Evolutionary conservation across 2,888 invertebrate genomes (phyloP).

Genomic region (Lepas anatifera): DNA sequence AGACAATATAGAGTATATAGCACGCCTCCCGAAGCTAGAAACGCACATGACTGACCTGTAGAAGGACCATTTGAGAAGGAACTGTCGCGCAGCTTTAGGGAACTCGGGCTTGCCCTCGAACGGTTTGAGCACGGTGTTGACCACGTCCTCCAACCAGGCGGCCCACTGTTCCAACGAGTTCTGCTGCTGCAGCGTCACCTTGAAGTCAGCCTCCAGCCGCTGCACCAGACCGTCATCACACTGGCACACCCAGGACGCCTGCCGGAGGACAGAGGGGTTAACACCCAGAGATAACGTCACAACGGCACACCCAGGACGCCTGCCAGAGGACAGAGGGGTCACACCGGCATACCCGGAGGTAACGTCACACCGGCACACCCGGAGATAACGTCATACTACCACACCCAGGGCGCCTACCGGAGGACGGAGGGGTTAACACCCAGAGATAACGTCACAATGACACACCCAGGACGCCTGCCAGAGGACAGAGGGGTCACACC

Average conservation of each 20-base stretch:
- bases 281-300: too few relatives aligned
- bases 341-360: too few relatives aligned
- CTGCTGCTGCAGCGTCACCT: conserved; percentile 65
- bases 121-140: conserved; percentile 74
- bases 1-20: too few relatives aligned
- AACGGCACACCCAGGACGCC: too few relatives aligned
- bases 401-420: too few relatives aligned
- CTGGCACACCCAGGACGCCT: conserved; percentile 96
- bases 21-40: too few relatives aligned
- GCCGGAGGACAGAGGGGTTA: conserved; percentile 29
- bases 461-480: conserved; percentile 92
- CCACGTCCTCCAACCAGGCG: conserved; percentile 88
- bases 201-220: conserved; percentile 81
- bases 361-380: too few relatives aligned
- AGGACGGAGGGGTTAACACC: too few relatives aligned
- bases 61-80: conserved; percentile 97
- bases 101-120: conserved; percentile 63
- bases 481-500: not conserved
- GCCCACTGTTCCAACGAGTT: conserved; percentile 96
- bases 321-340: too few relatives aligned
- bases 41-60: conserved; percentile 51
- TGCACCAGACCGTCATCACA: conserved; percentile 76
- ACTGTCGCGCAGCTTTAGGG: conserved; percentile 74
- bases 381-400: too few relatives aligned
- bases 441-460: conserved; percentile 86